Conservation (phyloP, 2,888 invertebrate species). For the Hirtodrosophila trivittata region DNA sequence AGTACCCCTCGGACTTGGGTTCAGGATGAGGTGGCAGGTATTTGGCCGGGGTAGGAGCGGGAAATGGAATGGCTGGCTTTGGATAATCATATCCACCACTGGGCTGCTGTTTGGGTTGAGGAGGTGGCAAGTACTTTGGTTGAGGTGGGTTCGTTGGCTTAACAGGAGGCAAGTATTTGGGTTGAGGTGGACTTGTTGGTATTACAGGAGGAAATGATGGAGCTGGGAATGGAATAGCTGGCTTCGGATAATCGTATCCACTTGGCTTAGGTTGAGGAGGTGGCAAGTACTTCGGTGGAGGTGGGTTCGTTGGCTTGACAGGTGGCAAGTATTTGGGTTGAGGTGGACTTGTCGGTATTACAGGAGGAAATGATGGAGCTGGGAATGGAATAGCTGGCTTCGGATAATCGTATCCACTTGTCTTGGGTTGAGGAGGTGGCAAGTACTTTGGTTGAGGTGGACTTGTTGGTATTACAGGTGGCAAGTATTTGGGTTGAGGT, state of each 20-base stretch:
- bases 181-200: constrained; percentile 22
- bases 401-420: constrained; percentile 59
- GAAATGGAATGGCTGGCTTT: constrained; percentile 52
- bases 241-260: constrained; percentile 52
- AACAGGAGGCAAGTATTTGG: constrained; percentile 54
- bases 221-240: constrained; percentile 38
- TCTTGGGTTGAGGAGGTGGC: constrained; percentile 33
- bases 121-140: constrained; percentile 34
- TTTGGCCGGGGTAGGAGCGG: constrained; percentile 29
- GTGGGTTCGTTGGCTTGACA: constrained; percentile 31
- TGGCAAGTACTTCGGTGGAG: constrained; percentile 32
- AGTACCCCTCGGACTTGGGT: constrained; percentile 63
- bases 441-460: constrained; percentile 60
- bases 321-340: constrained; percentile 47
- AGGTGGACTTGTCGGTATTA: constrained; percentile 39
- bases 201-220: constrained; percentile 36
- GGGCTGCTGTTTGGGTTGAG: constrained; percentile 28
- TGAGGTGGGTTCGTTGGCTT: constrained; percentile 39
- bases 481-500: constrained; percentile 34
- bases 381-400: constrained; percentile 54
- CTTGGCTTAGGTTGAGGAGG: constrained; percentile 15
- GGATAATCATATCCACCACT: constrained; percentile 57
- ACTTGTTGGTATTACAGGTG: constrained; percentile 34
- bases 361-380: constrained; percentile 46
- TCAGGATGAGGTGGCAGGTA: constrained; percentile 55